phyloP scores from a whole-genome alignment of 1,140 invertebrate genomes.

The Phocides pigmalion region DNA sequence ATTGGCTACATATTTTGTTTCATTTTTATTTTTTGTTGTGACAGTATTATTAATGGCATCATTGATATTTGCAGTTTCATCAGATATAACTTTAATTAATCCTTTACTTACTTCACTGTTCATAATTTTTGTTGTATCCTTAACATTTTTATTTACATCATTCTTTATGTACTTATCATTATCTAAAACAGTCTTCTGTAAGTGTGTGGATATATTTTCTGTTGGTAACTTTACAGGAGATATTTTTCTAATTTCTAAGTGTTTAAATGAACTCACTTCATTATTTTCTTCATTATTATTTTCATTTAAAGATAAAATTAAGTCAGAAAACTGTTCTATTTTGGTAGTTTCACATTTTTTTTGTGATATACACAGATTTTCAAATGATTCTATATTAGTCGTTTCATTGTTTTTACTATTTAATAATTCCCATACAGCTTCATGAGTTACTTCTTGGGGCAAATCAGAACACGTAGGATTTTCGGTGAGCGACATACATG shows the following conservation, averaged over 20 bases:
- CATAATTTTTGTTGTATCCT: no score
- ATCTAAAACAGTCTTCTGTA: background rate
- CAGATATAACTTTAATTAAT: background rate
- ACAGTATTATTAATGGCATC: background rate
- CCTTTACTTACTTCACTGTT: background rate
- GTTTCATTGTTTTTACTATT: constrained; percentile 31
- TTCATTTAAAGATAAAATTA: constrained; percentile 49
- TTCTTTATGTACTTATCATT: background rate
- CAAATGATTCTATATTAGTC: constrained; percentile 51
- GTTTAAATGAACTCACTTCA: constrained; percentile 17
- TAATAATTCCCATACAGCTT: constrained; percentile 51
- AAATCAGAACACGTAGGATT: constrained; percentile 83
- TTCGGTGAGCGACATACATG: background rate
- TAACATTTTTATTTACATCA: background rate
- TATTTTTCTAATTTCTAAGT: constrained; percentile 17
- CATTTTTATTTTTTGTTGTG: background rate
- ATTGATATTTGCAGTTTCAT: background rate
- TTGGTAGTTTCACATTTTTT: constrained; percentile 30
- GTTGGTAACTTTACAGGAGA: background rate
- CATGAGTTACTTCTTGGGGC: constrained; percentile 85
- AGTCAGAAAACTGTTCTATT: constrained; percentile 55
- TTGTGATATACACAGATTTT: constrained; percentile 49
- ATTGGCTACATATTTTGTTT: background rate
- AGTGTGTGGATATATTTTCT: background rate
- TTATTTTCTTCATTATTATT: constrained; percentile 8